Conservation (phyloP, 2,113 vertebrate species). For the Tragelaphus buxtoni region DNA sequence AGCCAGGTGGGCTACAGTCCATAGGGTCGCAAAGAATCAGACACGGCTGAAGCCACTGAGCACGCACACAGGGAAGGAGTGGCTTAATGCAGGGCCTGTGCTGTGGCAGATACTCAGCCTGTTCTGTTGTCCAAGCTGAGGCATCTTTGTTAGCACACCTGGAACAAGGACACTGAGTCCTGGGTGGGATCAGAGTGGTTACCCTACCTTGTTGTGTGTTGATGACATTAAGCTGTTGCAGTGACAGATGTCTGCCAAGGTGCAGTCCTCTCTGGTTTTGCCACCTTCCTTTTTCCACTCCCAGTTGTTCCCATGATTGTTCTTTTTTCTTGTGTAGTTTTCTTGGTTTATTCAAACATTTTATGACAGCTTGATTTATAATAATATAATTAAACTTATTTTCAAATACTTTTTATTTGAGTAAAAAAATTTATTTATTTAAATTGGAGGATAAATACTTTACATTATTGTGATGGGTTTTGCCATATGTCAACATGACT, state of each 20-base stretch:
- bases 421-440: neutral
- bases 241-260: neutral
- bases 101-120: neutral
- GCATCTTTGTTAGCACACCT: neutral
- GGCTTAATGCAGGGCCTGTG: neutral
- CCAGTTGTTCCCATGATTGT: neutral
- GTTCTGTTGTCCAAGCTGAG: neutral
- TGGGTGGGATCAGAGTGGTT: neutral
- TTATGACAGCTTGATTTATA: slow-evolving; percentile 13
- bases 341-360: slow-evolving; percentile 39
- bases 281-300: neutral
- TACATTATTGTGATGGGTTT: neutral
- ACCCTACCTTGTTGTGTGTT: neutral
- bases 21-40: neutral
- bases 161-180: neutral
- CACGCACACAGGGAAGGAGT: neutral
- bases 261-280: neutral
- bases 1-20: neutral
- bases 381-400: slow-evolving; percentile 50
- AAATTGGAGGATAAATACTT: neutral
- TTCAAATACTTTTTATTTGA: slow-evolving; percentile 53
- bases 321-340: neutral
- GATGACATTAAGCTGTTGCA: neutral
- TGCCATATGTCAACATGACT: neutral
- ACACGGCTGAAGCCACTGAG: neutral